A percentile compares a stretch with the other conserved stretches of the same genome.
phyloP scores from a whole-genome alignment of 2,888 invertebrate species.

The Rhyacophila evoluta region DNA sequence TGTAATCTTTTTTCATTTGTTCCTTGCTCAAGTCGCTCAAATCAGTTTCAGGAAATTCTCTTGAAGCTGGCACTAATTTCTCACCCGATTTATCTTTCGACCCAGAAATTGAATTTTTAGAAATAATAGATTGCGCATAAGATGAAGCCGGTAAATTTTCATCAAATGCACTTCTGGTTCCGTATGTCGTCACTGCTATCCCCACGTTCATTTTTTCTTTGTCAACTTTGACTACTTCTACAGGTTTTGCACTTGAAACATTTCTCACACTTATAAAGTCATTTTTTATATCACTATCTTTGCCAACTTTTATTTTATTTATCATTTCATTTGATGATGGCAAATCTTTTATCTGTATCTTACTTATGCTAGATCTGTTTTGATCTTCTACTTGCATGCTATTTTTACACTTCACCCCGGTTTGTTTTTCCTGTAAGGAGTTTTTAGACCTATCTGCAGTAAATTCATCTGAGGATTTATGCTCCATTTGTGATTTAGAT shows the following conservation, averaged over 20 bases:
- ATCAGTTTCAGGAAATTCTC: neutral
- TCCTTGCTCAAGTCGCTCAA: neutral
- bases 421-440: neutral
- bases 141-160: neutral
- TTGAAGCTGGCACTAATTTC: neutral
- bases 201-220: neutral
- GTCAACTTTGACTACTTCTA: neutral
- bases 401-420: neutral
- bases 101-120: neutral
- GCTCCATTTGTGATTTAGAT: neutral
- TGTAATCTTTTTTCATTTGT: neutral
- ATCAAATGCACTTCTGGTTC: neutral
- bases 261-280: neutral
- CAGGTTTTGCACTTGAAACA: neutral
- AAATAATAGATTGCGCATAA: neutral
- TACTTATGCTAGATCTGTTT: neutral
- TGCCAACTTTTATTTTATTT: neutral
- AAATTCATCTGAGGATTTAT: neutral
- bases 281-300: neutral
- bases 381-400: neutral
- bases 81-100: neutral
- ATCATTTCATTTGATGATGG: neutral
- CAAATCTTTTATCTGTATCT: neutral
- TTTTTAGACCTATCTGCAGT: neutral
- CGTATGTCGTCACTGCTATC: neutral